phyloP scores from a whole-genome alignment of 2,113 vertebrate species.

The Grammomys dolichurus region DNA sequence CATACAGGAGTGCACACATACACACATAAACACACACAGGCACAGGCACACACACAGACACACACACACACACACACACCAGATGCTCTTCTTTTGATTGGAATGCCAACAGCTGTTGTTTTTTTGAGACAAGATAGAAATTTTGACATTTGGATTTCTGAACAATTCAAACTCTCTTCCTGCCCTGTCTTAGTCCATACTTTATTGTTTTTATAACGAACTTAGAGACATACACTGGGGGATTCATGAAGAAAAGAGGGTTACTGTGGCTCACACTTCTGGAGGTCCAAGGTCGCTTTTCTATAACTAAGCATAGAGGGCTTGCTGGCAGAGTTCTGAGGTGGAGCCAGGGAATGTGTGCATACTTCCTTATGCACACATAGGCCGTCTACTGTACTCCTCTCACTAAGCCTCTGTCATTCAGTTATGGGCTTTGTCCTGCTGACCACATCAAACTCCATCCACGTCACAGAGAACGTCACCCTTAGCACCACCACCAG shows the following conservation, averaged over 20 bases:
- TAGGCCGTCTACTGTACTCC: not conserved
- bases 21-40: not conserved
- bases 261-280: not conserved
- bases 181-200: not conserved
- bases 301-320: not conserved
- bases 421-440: not conserved
- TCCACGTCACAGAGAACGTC: not conserved
- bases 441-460: not conserved
- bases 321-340: not conserved
- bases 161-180: not conserved
- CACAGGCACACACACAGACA: not conserved
- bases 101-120: not conserved
- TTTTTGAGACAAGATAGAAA: conserved; percentile 22
- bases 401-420: not conserved
- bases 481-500: not conserved
- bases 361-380: too few species aligned
- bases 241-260: not conserved
- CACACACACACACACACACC: not conserved
- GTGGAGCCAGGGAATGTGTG: not conserved
- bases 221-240: not conserved
- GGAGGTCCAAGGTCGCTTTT: not conserved
- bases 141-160: not conserved
- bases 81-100: not conserved
- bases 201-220: not conserved
- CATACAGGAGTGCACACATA: too few species aligned